Base-by-base conservation (phyloP, 1,140 invertebrate genomes). In the Zaprionus davidi region DNA sequence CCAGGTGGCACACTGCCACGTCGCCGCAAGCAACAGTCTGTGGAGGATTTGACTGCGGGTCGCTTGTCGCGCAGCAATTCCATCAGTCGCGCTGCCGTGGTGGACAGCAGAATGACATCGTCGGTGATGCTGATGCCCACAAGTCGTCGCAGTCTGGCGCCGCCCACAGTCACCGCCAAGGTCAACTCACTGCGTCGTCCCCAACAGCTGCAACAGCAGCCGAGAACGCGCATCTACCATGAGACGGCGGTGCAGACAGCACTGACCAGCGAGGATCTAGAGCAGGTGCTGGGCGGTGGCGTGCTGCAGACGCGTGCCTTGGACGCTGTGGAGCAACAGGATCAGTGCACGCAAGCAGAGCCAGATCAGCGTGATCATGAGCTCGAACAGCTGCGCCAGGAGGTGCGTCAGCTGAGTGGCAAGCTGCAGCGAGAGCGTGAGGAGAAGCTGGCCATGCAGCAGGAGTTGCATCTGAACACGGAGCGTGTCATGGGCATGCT, bases 171-270 rank as follows among this genome's bases (percentile, higher is more conserved):
- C 38, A 83, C 81, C 6, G 90, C 92, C 55, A 90, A 90, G 41
- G 86, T 90, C 3, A 85, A 86, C 11, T 88, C 86, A 13, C 51
- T 88, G 41, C 62, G 86, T 15, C 75, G 82, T 11, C 82, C 84
- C 2, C 73, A 71, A 49, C 73, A 70, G 13, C 71, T 62, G 22
- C 64, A 31, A 31, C 28, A 36, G n/a, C 44, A 28, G 65, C 65
- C 60, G 3, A 57, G 94, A 81, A 96, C 96, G 0, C 94, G 95
- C 78, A 97, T 97, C 67, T 97, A 97, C 88, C 96, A 97, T 70
- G 97, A 97, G 92, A 96, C 94, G 0, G 94, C 94, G 15, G 94
- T 95, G 4, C 97, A 97, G 85, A 97, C 97, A 0, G 96, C 95
- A 7, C 90, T 97, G 24, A 95, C 96, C 0, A 94, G 95, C 46